A percentile compares a stretch with the other conserved stretches of the same genome.
phyloP scores from a whole-genome alignment of 2,888 invertebrate species.

The Aporophyla lueneburgensis region DNA sequence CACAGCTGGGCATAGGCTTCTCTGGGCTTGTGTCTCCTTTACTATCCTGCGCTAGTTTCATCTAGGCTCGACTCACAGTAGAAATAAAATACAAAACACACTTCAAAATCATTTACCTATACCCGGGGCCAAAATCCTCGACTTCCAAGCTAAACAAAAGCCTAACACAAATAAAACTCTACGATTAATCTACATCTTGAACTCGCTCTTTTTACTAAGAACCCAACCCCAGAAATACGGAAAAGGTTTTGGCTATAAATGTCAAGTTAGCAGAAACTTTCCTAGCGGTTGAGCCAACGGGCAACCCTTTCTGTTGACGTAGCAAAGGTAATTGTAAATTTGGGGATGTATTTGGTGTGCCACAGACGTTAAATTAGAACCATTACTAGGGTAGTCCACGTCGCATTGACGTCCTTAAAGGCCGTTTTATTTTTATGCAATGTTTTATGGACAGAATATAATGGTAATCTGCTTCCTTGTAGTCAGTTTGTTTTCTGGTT shows the following conservation, averaged over 20 bases:
- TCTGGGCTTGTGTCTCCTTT: not conserved
- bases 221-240: conserved; percentile 30
- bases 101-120: not conserved
- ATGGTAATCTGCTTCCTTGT: not conserved
- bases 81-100: not conserved
- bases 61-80: no score
- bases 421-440: conserved; percentile 24
- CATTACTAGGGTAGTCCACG: conserved; percentile 48
- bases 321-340: conserved; percentile 66
- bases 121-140: not conserved
- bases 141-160: conserved; percentile 14
- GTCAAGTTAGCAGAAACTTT: conserved; percentile 58
- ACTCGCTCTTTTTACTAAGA: conserved; percentile 19
- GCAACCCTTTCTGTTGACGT: conserved; percentile 65
- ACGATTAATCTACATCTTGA: conserved; percentile 38
- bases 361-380: conserved; percentile 68
- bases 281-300: conserved; percentile 40
- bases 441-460: conserved; percentile 14
- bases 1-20: not conserved
- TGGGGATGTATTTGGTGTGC: conserved; percentile 54
- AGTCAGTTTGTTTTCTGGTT: not conserved
- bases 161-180: conserved; percentile 28
- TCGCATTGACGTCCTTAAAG: conserved; percentile 5
- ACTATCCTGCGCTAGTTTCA: no score
- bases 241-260: conserved; percentile 57